These are phyloP conservation scores for Bombycilla garrulus DNA, from an alignment of 2,113 vertebrate genomes.

Conservation along the genomic window DNA sequence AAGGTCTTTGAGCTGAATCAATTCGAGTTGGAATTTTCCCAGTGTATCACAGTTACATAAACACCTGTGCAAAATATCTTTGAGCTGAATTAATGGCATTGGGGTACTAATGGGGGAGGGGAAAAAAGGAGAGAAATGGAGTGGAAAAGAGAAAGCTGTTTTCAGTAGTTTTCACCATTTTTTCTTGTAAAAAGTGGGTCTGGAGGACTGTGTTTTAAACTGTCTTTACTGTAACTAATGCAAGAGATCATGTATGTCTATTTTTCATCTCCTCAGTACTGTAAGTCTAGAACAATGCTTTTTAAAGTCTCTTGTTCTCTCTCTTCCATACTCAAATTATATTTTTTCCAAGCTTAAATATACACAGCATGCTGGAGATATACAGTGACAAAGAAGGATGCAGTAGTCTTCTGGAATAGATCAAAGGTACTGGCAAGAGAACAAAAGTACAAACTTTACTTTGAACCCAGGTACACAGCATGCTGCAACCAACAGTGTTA, in stretches of 20 bases:
- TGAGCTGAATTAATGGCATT: constrained; percentile 25
- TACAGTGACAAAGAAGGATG: background rate
- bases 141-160: background rate
- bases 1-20: constrained; percentile 17
- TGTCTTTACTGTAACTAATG: background rate
- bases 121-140: background rate
- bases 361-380: background rate
- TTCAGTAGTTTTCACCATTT: background rate
- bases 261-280: background rate
- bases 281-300: background rate
- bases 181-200: background rate
- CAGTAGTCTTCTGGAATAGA: background rate
- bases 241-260: background rate
- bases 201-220: background rate
- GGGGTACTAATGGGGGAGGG: background rate
- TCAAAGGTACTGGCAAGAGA: constrained; percentile 1
- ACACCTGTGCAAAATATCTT: constrained; percentile 50
- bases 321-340: background rate
- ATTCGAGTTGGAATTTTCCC: constrained; percentile 46
- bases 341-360: background rate
- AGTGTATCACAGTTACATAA: constrained; percentile 52
- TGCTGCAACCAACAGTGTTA: background rate
- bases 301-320: background rate
- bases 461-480: background rate
- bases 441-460: constrained; percentile 21